Evolutionary conservation across 2,113 vertebrate species (phyloP).

Genomic region (Campylomormyrus numenius): DNA sequence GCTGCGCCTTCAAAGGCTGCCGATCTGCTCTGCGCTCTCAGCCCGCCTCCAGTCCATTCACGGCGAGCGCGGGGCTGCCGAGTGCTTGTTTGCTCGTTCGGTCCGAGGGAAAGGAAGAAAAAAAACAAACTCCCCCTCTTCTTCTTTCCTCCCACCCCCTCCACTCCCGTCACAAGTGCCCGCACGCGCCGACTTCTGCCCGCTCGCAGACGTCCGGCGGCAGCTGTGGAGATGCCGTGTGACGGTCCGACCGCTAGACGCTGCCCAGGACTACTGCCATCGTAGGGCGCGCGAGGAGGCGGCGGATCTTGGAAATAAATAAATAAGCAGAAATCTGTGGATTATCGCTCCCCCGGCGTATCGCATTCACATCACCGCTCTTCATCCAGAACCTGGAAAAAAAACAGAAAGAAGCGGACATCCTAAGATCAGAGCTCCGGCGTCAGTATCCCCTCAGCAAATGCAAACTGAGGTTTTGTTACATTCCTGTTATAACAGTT

Average conservation of each 20-base stretch:
- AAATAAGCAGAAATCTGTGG: constrained; percentile 29
- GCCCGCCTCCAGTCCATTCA: constrained; percentile 39
- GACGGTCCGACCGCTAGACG: constrained; percentile 24
- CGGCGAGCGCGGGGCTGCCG: constrained; percentile 21
- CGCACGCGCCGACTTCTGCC: not conserved
- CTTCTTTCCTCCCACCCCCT: not conserved
- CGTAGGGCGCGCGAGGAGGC: constrained; percentile 3
- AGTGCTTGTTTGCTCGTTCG: constrained; percentile 14
- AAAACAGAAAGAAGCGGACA: constrained; percentile 42
- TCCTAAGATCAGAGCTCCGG: constrained; percentile 61
- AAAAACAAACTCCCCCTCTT: not conserved
- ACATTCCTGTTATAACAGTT: constrained; percentile 41
- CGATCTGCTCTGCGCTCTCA: not conserved
- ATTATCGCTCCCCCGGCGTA: constrained; percentile 37
- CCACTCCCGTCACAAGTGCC: constrained; percentile 12
- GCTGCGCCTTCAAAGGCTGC: constrained; percentile 51
- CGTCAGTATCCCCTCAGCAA: constrained; percentile 50
- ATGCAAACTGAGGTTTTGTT: constrained; percentile 46
- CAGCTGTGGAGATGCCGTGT: constrained; percentile 33
- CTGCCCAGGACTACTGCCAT: constrained; percentile 24
- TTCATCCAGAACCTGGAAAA: constrained; percentile 58
- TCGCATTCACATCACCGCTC: constrained; percentile 42
- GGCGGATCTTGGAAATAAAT: not conserved
- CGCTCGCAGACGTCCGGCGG: constrained; percentile 28
- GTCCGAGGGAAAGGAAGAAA: not conserved